A percentile compares a stretch with the other conserved stretches of the same genome.
These are phyloP conservation scores for Muntiacus muntjak DNA, from an alignment of 2,113 vertebrate species.

Conservation along the genomic window DNA sequence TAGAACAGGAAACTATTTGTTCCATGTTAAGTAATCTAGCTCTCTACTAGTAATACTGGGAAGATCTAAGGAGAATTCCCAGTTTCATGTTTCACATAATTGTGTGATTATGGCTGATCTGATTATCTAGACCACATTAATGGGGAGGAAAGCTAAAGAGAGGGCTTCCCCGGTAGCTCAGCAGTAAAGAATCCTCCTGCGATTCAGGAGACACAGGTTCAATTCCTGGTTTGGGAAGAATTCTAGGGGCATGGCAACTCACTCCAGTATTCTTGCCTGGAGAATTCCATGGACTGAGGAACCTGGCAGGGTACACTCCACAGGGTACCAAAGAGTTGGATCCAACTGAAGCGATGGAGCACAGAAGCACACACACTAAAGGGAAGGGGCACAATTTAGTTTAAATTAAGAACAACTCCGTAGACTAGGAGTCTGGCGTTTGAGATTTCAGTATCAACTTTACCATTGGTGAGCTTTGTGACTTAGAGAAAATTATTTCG, in stretches of 20 bases:
- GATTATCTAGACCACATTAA: neutral
- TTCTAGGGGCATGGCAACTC: neutral
- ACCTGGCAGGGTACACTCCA: neutral
- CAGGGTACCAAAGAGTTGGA: neutral
- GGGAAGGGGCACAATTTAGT: neutral
- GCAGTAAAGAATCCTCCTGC: neutral
- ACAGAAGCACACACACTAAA: neutral
- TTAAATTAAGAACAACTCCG: neutral
- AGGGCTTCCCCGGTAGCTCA: neutral
- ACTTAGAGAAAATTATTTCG: neutral
- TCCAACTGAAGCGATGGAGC: neutral
- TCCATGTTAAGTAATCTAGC: neutral
- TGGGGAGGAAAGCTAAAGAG: neutral
- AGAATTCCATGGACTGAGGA: neutral
- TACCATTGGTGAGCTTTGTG: neutral
- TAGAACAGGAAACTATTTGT: conserved; percentile 12
- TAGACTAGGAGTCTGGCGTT: neutral
- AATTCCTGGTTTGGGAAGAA: neutral
- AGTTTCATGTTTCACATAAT: neutral
- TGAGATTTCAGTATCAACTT: neutral
- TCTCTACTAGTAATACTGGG: neutral
- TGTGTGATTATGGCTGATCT: neutral
- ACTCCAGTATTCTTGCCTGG: neutral
- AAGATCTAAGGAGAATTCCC: neutral
- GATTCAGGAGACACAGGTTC: neutral